These are phyloP conservation scores for Drosophila affinis DNA, from an alignment of 2,888 invertebrate species.

Conservation along the genomic window DNA sequence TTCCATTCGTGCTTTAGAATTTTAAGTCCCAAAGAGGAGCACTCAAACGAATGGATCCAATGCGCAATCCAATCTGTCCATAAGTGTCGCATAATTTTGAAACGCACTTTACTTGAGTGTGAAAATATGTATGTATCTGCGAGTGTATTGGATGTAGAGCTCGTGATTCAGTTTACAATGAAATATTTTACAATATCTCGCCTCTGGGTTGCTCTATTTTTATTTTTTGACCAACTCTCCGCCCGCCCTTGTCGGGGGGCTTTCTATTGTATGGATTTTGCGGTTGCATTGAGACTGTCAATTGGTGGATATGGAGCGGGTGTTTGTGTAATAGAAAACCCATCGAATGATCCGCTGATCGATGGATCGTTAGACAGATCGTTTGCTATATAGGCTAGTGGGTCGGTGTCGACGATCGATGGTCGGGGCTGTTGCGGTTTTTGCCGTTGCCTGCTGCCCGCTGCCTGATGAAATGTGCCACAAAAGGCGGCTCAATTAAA, in stretches of 20 bases:
- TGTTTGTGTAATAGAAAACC: slow-evolving; percentile 36
- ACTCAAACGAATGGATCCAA: too few relatives aligned
- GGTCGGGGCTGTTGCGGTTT: slow-evolving; percentile 54
- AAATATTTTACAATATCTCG: slow-evolving; percentile 6
- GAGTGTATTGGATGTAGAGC: slow-evolving; percentile 10
- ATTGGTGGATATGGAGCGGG: slow-evolving; percentile 24
- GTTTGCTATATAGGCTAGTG: slow-evolving; percentile 61
- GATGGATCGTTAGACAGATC: slow-evolving; percentile 33
- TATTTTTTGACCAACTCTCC: slow-evolving; percentile 25
- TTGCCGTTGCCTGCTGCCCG: slow-evolving; percentile 40
- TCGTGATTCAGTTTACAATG: slow-evolving; percentile 28
- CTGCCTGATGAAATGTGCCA: slow-evolving; percentile 50
- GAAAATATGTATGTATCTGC: not conserved
- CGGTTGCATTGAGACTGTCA: slow-evolving; percentile 57
- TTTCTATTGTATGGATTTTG: slow-evolving; percentile 31
- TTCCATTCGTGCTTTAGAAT: too few relatives aligned
- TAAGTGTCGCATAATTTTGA: not conserved
- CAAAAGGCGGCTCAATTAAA: slow-evolving; percentile 62
- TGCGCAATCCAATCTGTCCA: too few relatives aligned
- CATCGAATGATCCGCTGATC: slow-evolving; percentile 28
- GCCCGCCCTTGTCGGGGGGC: slow-evolving; percentile 4
- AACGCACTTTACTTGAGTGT: not conserved
- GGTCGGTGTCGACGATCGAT: slow-evolving; percentile 52
- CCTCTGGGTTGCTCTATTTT: slow-evolving; percentile 7
- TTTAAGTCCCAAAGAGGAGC: too few relatives aligned